Evolutionary conservation across 2,113 vertebrate genomes (phyloP).

Genomic region (Campylorhamphus procurvoides): DNA sequence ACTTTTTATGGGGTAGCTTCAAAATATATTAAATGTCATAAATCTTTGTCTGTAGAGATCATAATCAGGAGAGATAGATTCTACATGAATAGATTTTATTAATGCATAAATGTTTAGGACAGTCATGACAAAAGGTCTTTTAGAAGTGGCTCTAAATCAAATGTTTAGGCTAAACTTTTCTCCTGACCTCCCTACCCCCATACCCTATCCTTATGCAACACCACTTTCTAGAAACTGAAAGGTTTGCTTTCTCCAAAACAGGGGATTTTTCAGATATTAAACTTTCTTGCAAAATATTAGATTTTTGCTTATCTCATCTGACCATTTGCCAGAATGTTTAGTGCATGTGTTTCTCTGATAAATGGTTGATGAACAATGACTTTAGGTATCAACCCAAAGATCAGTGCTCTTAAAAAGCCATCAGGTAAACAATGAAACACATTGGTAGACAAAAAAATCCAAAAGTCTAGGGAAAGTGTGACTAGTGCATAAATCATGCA

Average conservation of each 20-base stretch:
- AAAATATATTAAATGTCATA: constrained; percentile 65
- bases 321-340: neutral
- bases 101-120: neutral
- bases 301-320: neutral
- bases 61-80: neutral
- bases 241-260: neutral
- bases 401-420: neutral
- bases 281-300: neutral
- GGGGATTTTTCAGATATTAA: neutral
- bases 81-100: constrained; percentile 33
- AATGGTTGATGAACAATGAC: neutral
- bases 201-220: neutral
- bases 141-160: neutral
- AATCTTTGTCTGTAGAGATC: constrained; percentile 44
- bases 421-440: neutral
- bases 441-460: neutral
- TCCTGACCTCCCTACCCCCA: accelerated
- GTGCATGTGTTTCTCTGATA: neutral
- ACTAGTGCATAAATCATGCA: neutral
- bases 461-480: neutral
- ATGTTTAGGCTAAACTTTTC: neutral
- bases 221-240: neutral
- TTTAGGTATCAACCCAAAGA: neutral
- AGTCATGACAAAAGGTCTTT: neutral
- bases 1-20: constrained; percentile 4